A percentile compares a stretch with the other conserved stretches of the same genome.
Conservation (phyloP, 2,888 invertebrate species). For the Deroplatys truncata region DNA sequence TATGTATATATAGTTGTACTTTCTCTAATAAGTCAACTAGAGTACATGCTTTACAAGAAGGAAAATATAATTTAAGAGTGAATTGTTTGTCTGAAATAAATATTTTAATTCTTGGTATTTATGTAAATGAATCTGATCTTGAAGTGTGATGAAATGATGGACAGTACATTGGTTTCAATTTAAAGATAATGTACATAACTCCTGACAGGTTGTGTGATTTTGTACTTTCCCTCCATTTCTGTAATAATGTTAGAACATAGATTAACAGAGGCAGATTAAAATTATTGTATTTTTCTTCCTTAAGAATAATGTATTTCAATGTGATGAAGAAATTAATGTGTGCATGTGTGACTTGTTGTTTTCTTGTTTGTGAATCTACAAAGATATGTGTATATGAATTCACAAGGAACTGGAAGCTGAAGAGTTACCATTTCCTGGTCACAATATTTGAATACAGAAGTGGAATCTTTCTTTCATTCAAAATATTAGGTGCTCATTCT, state of each 20-base stretch:
- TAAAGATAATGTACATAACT: neutral
- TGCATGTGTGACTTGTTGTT: conserved; percentile 25
- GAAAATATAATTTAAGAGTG: neutral
- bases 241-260: conserved; percentile 3
- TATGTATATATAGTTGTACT: too few relatives aligned
- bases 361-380: conserved; percentile 17
- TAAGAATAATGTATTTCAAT: conserved; percentile 2
- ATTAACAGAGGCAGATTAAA: neutral
- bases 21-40: neutral
- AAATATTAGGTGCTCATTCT: neutral
- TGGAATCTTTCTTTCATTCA: neutral
- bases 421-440: neutral
- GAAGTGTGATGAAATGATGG: neutral
- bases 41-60: neutral
- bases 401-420: conserved; percentile 24
- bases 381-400: neutral
- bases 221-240: conserved; percentile 21
- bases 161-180: neutral
- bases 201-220: conserved; percentile 21
- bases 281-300: conserved; percentile 18
- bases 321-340: conserved; percentile 8
- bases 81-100: neutral
- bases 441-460: neutral
- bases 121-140: neutral
- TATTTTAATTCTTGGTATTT: neutral